Evolutionary conservation across 2,797 vertebrate species (phyloP), one percentile per base, ranked within the genome.

Genomic region (Poeciliopsis infans): DNA sequence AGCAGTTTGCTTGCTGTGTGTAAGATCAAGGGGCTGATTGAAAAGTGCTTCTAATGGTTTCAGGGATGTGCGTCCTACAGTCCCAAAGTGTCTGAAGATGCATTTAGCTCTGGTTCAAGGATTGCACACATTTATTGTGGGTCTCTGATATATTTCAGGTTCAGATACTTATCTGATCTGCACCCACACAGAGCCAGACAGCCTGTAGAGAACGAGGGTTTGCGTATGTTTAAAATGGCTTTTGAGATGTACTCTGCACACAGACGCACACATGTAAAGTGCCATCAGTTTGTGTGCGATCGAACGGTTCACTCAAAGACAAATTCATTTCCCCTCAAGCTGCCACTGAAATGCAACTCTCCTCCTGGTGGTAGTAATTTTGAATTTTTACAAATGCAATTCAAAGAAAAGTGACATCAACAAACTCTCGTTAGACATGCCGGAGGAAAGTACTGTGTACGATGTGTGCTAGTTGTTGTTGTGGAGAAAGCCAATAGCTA

Each of bases 161-260:
- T 75, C 47, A 83, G 51, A 47, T 10, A 1, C 68, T 45, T 15
- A 43, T 82, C 49, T 41, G 0, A 33, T 46, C 28, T 25, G 59
- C 23, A 61, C 15, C 59, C 0, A 47, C 80, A 82, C 81, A 88
- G 81, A 92, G 83, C 91, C 88, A 87, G 87, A 79, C 85, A 89
- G 85, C 87, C 71, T 76, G 88, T 74, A 89, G n/a, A 75, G 47
- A 75, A 75, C 53, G 89, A 78, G 86, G 85, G 91, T 92, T 90
- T 57, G 83, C 92, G 95, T 84, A 95, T 93, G 94, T 95, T 89
- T 80, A 86, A 85, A 86, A 83, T 87, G 83, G 91, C 91, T 94
- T 89, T 91, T 87, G 91, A 86, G 86, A 93, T 90, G 88, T 92
- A 89, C 86, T 87, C 83, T 92, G 86, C 88, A 87, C 88, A 91